Evolutionary conservation across 2,888 invertebrate genomes (phyloP), one percentile per base, ranked within the genome.

Genomic region (Parelbella ahira): DNA sequence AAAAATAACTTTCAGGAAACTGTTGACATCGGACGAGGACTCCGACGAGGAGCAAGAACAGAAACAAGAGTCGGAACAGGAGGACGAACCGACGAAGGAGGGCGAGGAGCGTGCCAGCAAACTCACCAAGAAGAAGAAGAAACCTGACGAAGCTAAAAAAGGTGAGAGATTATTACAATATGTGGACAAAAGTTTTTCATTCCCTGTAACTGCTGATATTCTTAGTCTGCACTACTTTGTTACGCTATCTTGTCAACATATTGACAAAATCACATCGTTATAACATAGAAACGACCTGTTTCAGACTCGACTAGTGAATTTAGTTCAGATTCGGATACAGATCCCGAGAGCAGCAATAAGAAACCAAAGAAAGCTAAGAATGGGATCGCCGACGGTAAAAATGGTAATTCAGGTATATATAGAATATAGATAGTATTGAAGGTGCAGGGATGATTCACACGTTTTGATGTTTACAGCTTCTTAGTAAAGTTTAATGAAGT

Each of bases 21-120:
- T 98, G 23, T 88, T 97, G 9, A 94, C 93, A 0, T 97, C 97
- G 0, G 96, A 96, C 64, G 96, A 95, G 64, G 95, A 95, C 41
- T 93, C 94, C 0, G 95, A 96, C 7, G 94, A 95, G 44, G 95
- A 95, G 49, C 92, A 93, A 48, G 93, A 95, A 46, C 91, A 93
- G 69, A 93, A 94, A 39, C 90, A 89, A 1, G 93, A 93, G 58
- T 91, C 93, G 44, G 91, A 91, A 10, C 92, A 93, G 28, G 94
- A 95, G 12, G 91, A 92, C 33, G 91, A 93, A 25, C 91, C 93
- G 8, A 93, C 91, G 18, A 92, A 93, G 48, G 92, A 94, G 58
- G 93, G 93, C 15, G 91, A 92, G 52, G 90, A 92, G 58, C 89
- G 92, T 37, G 88, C 89, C 54, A 86, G 82, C 61, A 90, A 90